Conservation (phyloP, 2,797 vertebrate genomes). For the Amazona finschi region DNA sequence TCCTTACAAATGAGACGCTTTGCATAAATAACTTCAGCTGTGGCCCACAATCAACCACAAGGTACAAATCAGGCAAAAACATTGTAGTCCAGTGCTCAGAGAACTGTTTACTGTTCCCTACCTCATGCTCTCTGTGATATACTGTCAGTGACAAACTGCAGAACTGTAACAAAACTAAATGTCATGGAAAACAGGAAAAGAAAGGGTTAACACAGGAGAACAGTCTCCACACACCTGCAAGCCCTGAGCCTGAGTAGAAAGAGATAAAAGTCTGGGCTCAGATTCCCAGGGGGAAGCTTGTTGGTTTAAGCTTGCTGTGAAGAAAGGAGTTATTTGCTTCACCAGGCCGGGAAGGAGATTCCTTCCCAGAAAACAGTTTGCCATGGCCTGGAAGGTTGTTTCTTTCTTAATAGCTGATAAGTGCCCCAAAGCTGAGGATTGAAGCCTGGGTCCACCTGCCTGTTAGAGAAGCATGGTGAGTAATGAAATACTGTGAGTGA, state of each 20-base stretch:
- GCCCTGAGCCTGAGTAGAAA: neutral
- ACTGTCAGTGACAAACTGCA: neutral
- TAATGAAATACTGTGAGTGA: neutral
- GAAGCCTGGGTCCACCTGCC: neutral
- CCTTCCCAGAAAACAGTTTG: neutral
- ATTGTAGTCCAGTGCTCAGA: neutral
- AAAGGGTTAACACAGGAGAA: neutral
- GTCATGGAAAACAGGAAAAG: rapidly evolving
- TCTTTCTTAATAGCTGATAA: neutral
- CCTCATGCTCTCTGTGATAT: rapidly evolving
- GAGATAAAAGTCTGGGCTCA: neutral
- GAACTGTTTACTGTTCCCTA: neutral
- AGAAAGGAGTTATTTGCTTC: neutral
- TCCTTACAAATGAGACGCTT: neutral
- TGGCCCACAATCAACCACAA: neutral
- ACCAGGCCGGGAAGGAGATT: neutral
- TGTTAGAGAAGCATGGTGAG: neutral
- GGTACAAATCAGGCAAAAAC: neutral
- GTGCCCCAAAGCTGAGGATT: neutral
- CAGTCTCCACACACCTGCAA: neutral
- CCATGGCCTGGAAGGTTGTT: neutral
- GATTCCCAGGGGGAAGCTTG: rapidly evolving
- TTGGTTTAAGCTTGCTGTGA: neutral
- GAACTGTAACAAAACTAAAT: neutral
- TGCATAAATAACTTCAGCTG: neutral